These are phyloP conservation scores for Micromys minutus DNA, from an alignment of 2,113 vertebrate species.

Conservation along the genomic window DNA sequence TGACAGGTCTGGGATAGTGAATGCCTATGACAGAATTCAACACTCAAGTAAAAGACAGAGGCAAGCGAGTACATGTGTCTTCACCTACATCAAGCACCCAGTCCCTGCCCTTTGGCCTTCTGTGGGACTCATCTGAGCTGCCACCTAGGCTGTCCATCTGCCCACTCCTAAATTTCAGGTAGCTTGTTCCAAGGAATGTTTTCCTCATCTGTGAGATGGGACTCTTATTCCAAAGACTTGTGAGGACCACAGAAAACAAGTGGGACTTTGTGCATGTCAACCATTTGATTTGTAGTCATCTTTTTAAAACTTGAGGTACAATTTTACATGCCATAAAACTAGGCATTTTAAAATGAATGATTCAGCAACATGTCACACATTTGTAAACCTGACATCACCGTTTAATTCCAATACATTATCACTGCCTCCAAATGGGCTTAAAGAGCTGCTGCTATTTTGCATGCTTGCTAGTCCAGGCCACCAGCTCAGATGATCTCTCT, in stretches of 20 bases:
- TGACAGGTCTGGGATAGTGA: background rate
- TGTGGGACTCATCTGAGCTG: background rate
- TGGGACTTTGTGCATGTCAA: background rate
- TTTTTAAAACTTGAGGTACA: background rate
- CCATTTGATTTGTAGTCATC: background rate
- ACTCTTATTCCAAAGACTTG: too few species aligned
- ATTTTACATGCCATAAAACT: background rate
- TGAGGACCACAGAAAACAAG: background rate
- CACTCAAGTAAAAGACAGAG: background rate
- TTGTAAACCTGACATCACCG: background rate
- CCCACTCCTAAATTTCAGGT: background rate
- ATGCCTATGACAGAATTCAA: background rate
- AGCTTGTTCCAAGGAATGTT: too few species aligned
- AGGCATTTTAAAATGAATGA: background rate
- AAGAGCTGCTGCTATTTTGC: background rate
- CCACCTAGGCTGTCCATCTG: background rate
- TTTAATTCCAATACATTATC: background rate
- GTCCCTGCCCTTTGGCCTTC: too few species aligned
- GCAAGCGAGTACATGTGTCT: background rate
- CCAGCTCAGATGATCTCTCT: background rate
- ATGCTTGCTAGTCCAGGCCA: background rate
- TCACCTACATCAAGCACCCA: rapidly evolving
- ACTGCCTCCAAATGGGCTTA: background rate
- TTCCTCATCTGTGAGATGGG: too few species aligned
- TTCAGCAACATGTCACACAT: background rate